Base-by-base conservation (phyloP, 2,888 invertebrate genomes). In the Epistrophe grossulariae region DNA sequence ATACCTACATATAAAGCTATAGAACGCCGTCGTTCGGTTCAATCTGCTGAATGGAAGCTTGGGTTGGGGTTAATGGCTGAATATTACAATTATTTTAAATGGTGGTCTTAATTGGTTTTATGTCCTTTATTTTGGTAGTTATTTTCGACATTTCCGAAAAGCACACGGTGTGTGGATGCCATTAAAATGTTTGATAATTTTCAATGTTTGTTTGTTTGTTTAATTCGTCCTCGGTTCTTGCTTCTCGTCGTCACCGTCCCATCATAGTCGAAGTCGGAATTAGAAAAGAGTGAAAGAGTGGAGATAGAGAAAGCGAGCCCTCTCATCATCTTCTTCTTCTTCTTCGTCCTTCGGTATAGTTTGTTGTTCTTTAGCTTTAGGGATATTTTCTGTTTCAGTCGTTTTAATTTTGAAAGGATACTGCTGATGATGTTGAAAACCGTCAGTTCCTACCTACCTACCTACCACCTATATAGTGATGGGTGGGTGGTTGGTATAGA, bases 101-200 rank as follows among this genome's bases (percentile, higher is more conserved):
- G 88, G 88, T 84, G 84, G 84, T 88, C 88, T 84, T 88, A 88
- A 88, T 88, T 88, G 88, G 88, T 88, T 88, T 88, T 88, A 88
- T 88, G 88, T 88, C 88, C 84, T 79, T 88, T 74, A 87, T 87
- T 87, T 87, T 62, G 83, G 87, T 79, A 87, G 87, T 83, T 87
- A 87, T 83, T 87, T 79, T 83, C 87, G 71, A 83, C 87, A 87
- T 87, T 87, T 87, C 83, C 87, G 87, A 87, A 59, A 74, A 83
- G 79, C 87, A 87, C 79, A 79, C 83, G 83, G 87, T 77, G 76
- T 83, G 87, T 79, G 81, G 70, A 70, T 77, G 84, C 60, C 84
- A 66, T 81, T 84, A 84, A 84, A 84, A 72, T 68, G 83, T 87
- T 87, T 87, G 87, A 83, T 87, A 87, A 87, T 87, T 83, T 87